A percentile compares a stretch with the other conserved stretches of the same genome.
phyloP scores from a whole-genome alignment of 1,140 invertebrate genomes.

The Agraylea sexmaculata region DNA sequence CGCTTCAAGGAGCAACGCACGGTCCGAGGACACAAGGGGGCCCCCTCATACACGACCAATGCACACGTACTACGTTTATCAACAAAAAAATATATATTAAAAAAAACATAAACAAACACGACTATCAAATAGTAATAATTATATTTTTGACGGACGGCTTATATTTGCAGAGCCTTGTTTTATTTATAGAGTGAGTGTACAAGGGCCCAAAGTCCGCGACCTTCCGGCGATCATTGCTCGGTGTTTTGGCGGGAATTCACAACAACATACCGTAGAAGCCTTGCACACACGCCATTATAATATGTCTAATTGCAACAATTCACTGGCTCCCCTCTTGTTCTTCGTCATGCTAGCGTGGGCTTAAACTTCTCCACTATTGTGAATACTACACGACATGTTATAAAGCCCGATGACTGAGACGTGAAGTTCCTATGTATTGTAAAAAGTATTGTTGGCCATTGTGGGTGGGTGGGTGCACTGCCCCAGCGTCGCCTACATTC shows the following conservation, averaged over 20 bases:
- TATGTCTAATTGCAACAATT: not conserved
- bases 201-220: not conserved
- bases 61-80: not conserved
- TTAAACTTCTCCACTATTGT: constrained; percentile 1
- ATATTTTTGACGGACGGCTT: too few relatives aligned
- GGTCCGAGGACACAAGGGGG: constrained; percentile 9
- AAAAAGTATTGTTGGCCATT: too few relatives aligned
- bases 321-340: not conserved
- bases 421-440: not conserved
- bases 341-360: not conserved
- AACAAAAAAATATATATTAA: too few relatives aligned
- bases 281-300: not conserved
- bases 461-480: too few relatives aligned
- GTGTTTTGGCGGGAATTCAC: constrained; percentile 15
- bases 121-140: too few relatives aligned
- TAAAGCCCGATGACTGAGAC: not conserved
- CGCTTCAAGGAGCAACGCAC: constrained; percentile 14
- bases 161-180: too few relatives aligned
- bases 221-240: not conserved
- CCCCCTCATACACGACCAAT: not conserved
- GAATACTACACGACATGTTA: not conserved
- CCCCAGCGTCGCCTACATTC: too few relatives aligned
- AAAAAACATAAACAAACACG: too few relatives aligned
- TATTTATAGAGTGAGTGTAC: too few relatives aligned
- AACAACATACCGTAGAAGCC: too few relatives aligned